Base-by-base conservation (phyloP, 2,888 invertebrate genomes). In the Byasa hedistus region DNA sequence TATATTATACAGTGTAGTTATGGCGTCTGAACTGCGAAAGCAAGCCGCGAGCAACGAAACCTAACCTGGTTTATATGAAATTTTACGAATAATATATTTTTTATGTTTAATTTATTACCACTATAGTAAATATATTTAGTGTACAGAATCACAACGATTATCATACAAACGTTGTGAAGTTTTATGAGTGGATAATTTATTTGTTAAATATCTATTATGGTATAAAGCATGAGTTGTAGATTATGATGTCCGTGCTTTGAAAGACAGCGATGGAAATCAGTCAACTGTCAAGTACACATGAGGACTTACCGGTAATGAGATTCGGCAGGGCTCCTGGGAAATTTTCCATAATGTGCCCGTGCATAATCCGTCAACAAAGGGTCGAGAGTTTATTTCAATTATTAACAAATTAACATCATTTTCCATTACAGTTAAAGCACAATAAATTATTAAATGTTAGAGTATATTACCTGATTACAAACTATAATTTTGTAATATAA, bases 311-410 rank as follows among this genome's bases (percentile, higher is more conserved):
- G 75, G 81, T 89, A 90, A 90, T 86, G 88, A 85, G 83, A 87
- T 88, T 86, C 79, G 77, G 81, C 82, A 82, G 82, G 78, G 82
- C 90, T 86, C 89, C 75, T 76, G 90, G 90, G 90, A 89, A 91
- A 90, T 91, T 79, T 78, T 75, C 77, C 79, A 78, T 88, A 87
- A 86, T 86, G 87, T 79, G 78, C 76, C 72, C 66, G 61, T 57
- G 69, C 75, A 75, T 79, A 75, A 79, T 79, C 75, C 79, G 78
- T 75, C 78, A 70, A 68, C 61, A 60, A 72, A 74, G 70, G 75
- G 76, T 74, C 75, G 72, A 73, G 74, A 75, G 72, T 76, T 71
- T 74, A 70, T 74, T 75, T 83, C 76, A 81, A 81, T 84, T 77
- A 84, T 82, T 80, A 77, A 73, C 24, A 63, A 62, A 24, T 67